Evolutionary conservation across 2,113 vertebrate species (phyloP), one percentile per base, ranked within the genome.

Genomic region (Cercopithecus mona): DNA sequence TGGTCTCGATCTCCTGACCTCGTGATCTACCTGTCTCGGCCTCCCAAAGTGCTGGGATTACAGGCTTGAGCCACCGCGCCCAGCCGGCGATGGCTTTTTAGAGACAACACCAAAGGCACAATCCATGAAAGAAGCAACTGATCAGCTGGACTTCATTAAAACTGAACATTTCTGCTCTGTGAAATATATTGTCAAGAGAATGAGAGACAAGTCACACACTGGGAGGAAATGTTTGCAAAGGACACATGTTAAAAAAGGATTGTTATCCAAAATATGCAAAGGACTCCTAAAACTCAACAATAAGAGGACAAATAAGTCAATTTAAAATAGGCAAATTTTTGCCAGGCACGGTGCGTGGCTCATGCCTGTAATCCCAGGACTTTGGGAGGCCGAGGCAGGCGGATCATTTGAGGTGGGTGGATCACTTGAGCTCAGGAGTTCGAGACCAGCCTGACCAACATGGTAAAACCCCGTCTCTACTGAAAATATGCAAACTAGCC

Each of bases 311-410:
- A 66, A 66, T 13, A 66, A 16, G 64, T 18, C 35, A 20, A 38
- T 72, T 72, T 10, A 72, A 72, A 72, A 72, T 22, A 35, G n/a
- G 32, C 66, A 35, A 68, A 68, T 61, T 27, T 27, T 64, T 64
- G 61, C 27, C 12, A 2, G 27, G 5, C 2, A 0, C 0, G 2
- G 27, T 64, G 61, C 5, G 11, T 64, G 61, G 61, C 61, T 64
- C 61, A 30, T 13, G 27, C 61, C 61, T 64, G 61, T 64, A 30
- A 64, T 64, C 61, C 12, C 12, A 14, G 61, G 27, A 14, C 61
- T 64, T 64, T 64, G 11, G 12, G 27, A 64, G 61, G 27, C 61
- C 2, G 2, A 30, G 27, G 61, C 12, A 6, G 27, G 13, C 13
- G 12, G 61, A 64, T 64, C 61, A 14, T 30, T 64, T 64, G 61